These are phyloP conservation scores for Geotrupes spiniger DNA, from an alignment of 2,888 invertebrate species.

Conservation along the genomic window DNA sequence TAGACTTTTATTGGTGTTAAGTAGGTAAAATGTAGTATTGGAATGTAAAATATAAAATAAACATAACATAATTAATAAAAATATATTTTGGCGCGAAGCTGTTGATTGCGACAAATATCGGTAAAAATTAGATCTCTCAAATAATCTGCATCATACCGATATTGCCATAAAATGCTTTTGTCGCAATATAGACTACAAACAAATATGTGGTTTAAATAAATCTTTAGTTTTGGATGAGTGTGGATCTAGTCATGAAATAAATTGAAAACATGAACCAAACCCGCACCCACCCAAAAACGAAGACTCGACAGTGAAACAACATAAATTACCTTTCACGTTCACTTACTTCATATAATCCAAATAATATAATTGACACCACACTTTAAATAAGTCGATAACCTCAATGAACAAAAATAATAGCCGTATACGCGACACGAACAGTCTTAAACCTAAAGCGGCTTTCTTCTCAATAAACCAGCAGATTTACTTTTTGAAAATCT, in stretches of 20 bases:
- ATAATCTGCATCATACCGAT: constrained; percentile 14
- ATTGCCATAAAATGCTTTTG: constrained; percentile 5
- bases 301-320: constrained; percentile 7
- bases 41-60: no score
- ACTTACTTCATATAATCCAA: constrained; percentile 13
- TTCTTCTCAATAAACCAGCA: constrained; percentile 26
- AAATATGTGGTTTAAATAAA: not conserved
- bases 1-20: no score
- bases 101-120: constrained; percentile 14
- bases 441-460: constrained; percentile 13
- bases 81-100: constrained; percentile 8
- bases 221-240: constrained; percentile 68
- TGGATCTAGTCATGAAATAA: constrained; percentile 73
- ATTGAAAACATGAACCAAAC: constrained; percentile 67
- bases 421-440: constrained; percentile 14
- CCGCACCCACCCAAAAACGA: constrained; percentile 70
- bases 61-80: no score
- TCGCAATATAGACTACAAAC: not conserved
- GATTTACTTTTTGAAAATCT: constrained; percentile 40
- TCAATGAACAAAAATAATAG: constrained; percentile 12
- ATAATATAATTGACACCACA: constrained; percentile 12
- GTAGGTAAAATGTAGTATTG: no score
- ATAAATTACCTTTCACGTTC: not conserved
- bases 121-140: constrained; percentile 13
- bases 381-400: constrained; percentile 9